A percentile compares a stretch with the other conserved stretches of the same genome.
Conservation (phyloP, 2,888 invertebrate genomes). For the Conistra vaccinii region DNA sequence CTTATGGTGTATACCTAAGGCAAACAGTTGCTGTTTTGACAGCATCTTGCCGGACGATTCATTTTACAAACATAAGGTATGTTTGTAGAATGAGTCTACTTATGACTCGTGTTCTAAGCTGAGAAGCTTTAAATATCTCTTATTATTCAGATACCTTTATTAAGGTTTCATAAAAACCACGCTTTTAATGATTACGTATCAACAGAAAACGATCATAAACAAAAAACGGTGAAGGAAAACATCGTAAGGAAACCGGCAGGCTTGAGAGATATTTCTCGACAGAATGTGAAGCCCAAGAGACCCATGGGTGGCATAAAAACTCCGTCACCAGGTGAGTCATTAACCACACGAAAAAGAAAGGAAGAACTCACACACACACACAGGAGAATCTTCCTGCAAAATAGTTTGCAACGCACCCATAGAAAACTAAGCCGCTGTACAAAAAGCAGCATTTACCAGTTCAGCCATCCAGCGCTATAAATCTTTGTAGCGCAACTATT, state of each 20-base stretch:
- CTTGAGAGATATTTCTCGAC: too few species aligned
- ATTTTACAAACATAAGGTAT: not conserved
- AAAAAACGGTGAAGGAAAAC: too few species aligned
- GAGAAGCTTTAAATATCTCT: not conserved
- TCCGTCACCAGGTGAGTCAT: too few species aligned
- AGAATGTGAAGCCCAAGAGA: too few species aligned
- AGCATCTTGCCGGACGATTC: not conserved
- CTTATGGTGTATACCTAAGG: too few species aligned
- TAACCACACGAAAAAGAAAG: too few species aligned
- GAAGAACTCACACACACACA: too few species aligned
- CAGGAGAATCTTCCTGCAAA: not conserved
- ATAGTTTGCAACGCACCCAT: not conserved
- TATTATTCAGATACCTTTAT: not conserved
- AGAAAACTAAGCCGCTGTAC: constrained; percentile 17
- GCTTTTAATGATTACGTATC: not conserved
- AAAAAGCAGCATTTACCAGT: constrained; percentile 23
- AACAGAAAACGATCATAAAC: too few species aligned
- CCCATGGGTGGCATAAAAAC: too few species aligned
- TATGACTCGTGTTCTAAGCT: not conserved
- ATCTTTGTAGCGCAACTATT: constrained; percentile 54
- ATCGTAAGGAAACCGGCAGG: too few species aligned
- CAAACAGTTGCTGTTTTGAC: not conserved
- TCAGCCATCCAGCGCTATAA: constrained; percentile 33
- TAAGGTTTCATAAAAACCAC: not conserved
- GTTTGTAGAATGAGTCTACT: too few species aligned